A percentile compares a stretch with the other conserved stretches of the same genome.
phyloP scores from a whole-genome alignment of 2,888 invertebrate genomes.

The Sympetrum striolatum region DNA sequence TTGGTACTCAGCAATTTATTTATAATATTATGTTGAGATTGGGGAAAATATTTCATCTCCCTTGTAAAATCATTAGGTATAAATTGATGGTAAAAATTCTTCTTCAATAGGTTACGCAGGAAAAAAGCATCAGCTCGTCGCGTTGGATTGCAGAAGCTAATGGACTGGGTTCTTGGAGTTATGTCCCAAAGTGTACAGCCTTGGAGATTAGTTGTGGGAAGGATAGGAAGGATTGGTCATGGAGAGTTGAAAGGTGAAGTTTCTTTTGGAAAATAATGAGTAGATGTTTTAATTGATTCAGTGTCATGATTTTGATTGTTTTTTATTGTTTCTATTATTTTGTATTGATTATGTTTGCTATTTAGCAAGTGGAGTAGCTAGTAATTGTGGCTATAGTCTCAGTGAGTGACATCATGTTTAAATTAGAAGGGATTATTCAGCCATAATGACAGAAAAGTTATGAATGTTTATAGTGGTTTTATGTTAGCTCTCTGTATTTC shows the following conservation, averaged over 20 bases:
- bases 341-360: too few relatives aligned
- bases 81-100: not conserved
- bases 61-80: not conserved
- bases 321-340: too few relatives aligned
- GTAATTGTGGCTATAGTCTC: too few relatives aligned
- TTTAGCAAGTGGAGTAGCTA: too few relatives aligned
- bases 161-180: constrained; percentile 95
- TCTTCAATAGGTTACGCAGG: constrained; percentile 63
- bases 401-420: too few relatives aligned
- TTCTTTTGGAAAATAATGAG: not conserved
- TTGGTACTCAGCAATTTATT: too few relatives aligned
- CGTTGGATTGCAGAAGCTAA: constrained; percentile 88
- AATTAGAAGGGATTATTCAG: too few relatives aligned
- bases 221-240: constrained; percentile 96
- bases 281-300: not conserved
- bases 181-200: constrained; percentile 93
- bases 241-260: constrained; percentile 88
- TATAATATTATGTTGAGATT: too few relatives aligned
- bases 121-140: constrained; percentile 89
- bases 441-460: too few relatives aligned
- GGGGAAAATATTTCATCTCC: too few relatives aligned
- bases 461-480: too few relatives aligned
- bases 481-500: too few relatives aligned
- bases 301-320: not conserved
- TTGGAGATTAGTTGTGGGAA: constrained; percentile 95